These are phyloP conservation scores for Vesta saturnalis DNA, from an alignment of 2,888 invertebrate species.

Conservation along the genomic window DNA sequence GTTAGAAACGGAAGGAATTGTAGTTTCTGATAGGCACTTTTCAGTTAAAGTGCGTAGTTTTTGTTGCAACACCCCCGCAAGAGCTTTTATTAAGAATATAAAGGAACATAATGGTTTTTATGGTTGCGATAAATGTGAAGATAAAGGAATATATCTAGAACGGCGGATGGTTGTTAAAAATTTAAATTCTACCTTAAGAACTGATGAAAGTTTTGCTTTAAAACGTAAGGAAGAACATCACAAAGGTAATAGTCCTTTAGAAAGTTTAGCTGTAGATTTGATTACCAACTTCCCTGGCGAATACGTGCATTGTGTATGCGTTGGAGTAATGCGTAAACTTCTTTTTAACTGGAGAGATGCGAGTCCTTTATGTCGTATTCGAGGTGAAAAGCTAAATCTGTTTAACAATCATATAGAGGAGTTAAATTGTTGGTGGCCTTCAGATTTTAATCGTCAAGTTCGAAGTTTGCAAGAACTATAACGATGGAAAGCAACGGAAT, in stretches of 20 bases:
- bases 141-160: too few species aligned
- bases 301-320: conserved; percentile 3
- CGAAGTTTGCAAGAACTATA: too few species aligned
- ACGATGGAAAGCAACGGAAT: too few species aligned
- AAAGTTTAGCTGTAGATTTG: neutral
- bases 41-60: neutral
- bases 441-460: too few species aligned
- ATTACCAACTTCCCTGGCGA: neutral
- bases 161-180: neutral
- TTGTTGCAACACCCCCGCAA: conserved; percentile 2
- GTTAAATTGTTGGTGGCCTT: too few species aligned
- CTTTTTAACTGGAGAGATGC: too few species aligned
- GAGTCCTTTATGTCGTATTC: neutral
- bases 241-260: conserved; percentile 9
- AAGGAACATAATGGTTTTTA: too few species aligned
- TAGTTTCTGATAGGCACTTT: neutral
- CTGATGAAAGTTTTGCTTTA: neutral
- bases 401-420: too few species aligned
- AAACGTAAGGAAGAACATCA: neutral
- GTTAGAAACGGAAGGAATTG: too few species aligned
- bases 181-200: neutral
- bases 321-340: neutral
- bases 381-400: too few species aligned
- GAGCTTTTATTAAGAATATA: neutral
- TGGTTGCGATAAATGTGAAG: too few species aligned